Percentiles rank a stretch among this genome's conserved stretches.
These are phyloP conservation scores for Lampris megalopsis DNA, from an alignment of 2,113 vertebrate species.

Conservation along the genomic window DNA sequence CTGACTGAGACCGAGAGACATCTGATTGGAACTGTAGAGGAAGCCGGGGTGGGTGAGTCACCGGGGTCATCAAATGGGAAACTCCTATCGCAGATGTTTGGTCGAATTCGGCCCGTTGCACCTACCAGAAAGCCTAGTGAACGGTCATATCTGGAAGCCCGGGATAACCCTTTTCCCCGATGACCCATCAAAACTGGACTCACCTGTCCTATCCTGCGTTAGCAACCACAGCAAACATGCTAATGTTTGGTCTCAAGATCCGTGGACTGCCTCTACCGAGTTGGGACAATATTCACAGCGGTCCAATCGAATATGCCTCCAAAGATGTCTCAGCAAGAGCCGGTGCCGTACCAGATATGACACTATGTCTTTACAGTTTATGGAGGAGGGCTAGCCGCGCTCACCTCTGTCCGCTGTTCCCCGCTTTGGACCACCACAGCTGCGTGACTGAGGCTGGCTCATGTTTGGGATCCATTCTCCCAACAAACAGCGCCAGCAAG, in stretches of 20 bases:
- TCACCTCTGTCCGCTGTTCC: not conserved
- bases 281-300: no score
- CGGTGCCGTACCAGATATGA: not conserved
- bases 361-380: not conserved
- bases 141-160: no score
- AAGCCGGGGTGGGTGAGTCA: not conserved
- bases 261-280: no score
- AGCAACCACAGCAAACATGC: no score
- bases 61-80: not conserved
- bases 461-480: not conserved
- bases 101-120: not conserved
- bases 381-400: not conserved
- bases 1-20: not conserved
- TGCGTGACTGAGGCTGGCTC: not conserved
- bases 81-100: not conserved
- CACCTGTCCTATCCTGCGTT: no score
- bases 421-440: not conserved
- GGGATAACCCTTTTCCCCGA: no score
- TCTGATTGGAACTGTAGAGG: not conserved
- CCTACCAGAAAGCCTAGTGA: no score
- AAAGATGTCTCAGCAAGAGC: no score
- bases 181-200: no score
- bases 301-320: no score
- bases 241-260: no score
- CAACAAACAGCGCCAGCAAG: conserved; percentile 2